phyloP scores from a whole-genome alignment of 2,797 vertebrate species.

The Pelobates cultripes region DNA sequence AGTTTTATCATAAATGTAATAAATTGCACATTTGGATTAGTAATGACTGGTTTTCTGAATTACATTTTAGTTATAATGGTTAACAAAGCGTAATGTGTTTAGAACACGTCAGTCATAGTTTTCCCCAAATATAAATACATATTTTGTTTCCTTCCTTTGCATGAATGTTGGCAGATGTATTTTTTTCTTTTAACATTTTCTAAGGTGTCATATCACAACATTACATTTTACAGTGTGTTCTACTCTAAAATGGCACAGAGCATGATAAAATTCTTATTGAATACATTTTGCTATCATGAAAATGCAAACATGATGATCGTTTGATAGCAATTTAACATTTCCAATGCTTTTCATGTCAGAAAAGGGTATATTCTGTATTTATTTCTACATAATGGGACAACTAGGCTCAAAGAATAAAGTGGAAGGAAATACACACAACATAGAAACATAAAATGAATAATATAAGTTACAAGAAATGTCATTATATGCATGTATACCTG shows the following conservation, averaged over 20 bases:
- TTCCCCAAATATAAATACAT: not conserved
- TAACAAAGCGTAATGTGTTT: no score
- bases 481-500: no score
- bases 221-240: not conserved
- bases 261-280: not conserved
- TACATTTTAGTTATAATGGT: no score
- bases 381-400: not conserved
- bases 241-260: constrained; percentile 1
- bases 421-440: not conserved
- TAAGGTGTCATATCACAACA: constrained; percentile 8
- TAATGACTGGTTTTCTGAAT: no score
- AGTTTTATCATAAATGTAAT: no score
- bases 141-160: not conserved
- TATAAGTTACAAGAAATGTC: no score
- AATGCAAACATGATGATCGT: constrained; percentile 4
- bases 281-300: not conserved
- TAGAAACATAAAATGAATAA: not conserved
- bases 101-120: no score
- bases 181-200: not conserved
- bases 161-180: not conserved
- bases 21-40: no score
- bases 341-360: not conserved
- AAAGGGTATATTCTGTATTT: not conserved
- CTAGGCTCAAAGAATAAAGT: not conserved
- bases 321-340: not conserved